phyloP scores from a whole-genome alignment of 2,797 vertebrate genomes.

The Momotus momota region DNA sequence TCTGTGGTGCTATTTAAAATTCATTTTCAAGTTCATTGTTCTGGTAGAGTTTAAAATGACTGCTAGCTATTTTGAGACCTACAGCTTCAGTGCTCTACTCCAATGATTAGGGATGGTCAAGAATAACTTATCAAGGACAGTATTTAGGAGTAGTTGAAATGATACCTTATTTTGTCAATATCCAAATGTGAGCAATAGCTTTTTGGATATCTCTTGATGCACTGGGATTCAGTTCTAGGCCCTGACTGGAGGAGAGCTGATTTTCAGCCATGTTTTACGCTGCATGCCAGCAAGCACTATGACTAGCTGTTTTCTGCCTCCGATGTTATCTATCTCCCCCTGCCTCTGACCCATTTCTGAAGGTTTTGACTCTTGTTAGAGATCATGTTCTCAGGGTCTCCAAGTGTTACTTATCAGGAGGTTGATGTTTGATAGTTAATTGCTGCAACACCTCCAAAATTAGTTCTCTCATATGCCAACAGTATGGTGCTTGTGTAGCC shows the following conservation, averaged over 20 bases:
- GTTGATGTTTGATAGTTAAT: not conserved
- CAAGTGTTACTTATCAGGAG: not conserved
- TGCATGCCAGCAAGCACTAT: rapidly evolving
- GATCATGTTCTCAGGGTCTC: not conserved
- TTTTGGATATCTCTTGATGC: not conserved
- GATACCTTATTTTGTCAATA: not conserved
- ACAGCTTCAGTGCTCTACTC: not conserved
- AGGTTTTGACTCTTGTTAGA: rapidly evolving
- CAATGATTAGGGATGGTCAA: not conserved
- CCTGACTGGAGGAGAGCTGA: not conserved
- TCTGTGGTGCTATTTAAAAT: conserved; percentile 13
- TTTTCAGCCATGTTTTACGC: not conserved
- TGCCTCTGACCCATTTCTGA: not conserved
- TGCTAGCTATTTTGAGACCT: conserved; percentile 11
- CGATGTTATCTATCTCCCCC: not conserved
- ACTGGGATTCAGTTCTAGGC: not conserved
- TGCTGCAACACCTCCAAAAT: not conserved
- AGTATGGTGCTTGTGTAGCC: not conserved
- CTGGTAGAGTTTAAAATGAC: not conserved
- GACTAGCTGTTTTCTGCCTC: not conserved
- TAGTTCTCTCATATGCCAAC: not conserved
- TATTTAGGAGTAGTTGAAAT: not conserved
- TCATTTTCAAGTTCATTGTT: conserved; percentile 6
- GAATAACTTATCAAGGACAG: not conserved
- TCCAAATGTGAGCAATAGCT: not conserved